Conservation (phyloP, 2,113 vertebrate genomes). For the Corvus moneduloides region DNA sequence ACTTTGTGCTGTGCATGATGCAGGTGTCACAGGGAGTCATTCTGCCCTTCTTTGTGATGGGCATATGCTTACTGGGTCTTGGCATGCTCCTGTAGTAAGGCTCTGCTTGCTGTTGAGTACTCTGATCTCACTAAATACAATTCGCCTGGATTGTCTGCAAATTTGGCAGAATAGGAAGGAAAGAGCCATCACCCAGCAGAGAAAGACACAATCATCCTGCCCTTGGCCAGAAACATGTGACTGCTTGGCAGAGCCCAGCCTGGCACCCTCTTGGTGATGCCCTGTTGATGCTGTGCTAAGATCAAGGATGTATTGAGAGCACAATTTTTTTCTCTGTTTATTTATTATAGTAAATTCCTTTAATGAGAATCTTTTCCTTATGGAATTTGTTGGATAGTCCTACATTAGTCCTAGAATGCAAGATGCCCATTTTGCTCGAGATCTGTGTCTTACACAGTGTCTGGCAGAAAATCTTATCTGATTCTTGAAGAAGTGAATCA, state of each 20-base stretch:
- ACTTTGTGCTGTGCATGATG: neutral
- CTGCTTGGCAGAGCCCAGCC: neutral
- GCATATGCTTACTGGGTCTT: neutral
- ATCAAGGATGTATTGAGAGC: too few relatives aligned
- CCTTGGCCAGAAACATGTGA: neutral
- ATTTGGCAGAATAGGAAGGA: neutral
- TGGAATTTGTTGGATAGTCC: neutral
- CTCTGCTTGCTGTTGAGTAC: neutral
- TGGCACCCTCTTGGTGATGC: neutral
- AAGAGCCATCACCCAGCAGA: neutral
- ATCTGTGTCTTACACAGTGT: neutral
- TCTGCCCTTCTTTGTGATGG: neutral
- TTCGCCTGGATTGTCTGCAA: neutral
- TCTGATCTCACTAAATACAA: neutral
- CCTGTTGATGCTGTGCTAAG: neutral
- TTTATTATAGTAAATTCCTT: neutral
- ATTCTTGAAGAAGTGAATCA: neutral
- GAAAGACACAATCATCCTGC: neutral
- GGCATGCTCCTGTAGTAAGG: neutral
- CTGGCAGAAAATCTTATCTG: neutral
- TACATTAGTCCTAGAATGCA: neutral
- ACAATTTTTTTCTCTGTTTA: neutral
- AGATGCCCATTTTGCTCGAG: neutral
- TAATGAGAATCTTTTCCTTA: neutral
- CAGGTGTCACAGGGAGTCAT: neutral